Base-by-base conservation (phyloP, 2,113 vertebrate genomes). In the Caretta caretta region DNA sequence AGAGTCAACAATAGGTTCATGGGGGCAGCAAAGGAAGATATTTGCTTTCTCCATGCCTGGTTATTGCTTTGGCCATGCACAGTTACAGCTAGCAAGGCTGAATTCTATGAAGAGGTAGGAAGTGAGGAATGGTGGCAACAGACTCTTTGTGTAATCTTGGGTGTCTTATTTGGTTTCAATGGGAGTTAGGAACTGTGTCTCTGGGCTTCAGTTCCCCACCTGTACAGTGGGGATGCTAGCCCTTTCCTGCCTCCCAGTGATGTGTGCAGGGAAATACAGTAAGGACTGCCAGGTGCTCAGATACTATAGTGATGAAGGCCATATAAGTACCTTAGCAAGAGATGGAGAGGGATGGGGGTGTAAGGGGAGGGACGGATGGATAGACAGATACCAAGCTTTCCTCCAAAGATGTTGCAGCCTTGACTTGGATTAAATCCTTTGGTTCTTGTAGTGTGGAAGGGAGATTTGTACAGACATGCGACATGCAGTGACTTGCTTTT, bases 171-270 rank as follows among this genome's bases (percentile, higher is more conserved):
- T 46, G 12, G 20, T 62, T 59, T 59, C 27, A 59, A 29, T 59
- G 57, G 25, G 25, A 59, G 10, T 59, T 59, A 59, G 57, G 57
- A 59, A 27, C 57, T 59, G 57, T 59, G 57, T 46, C 3, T n/a
- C 76, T 72, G 78, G 0, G 0, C 1, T 59, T 86, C 85, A 89
- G 17, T 42, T 83, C 35, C 82, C 80, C 49, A 38, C 2, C 13
- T 48, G 25, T 14, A 53, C 51, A 48, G 27, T 19, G 17, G 80
- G 5, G 50, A 14, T 22, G 1, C 6, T 14, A 27, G 69, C 16
- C 69, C 14, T 76, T 20, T 24, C 20, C 16, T 78, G 5, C 46
- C 25, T 50, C 80, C 16, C 3, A 49, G n/a, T 12, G n/a, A 20
- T 42, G 2, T 29, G 46, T 46, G 54, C 24, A 48, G 24, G 42